These are phyloP conservation scores for Streptopelia turtur DNA, from an alignment of 2,797 vertebrate genomes.

Conservation along the genomic window DNA sequence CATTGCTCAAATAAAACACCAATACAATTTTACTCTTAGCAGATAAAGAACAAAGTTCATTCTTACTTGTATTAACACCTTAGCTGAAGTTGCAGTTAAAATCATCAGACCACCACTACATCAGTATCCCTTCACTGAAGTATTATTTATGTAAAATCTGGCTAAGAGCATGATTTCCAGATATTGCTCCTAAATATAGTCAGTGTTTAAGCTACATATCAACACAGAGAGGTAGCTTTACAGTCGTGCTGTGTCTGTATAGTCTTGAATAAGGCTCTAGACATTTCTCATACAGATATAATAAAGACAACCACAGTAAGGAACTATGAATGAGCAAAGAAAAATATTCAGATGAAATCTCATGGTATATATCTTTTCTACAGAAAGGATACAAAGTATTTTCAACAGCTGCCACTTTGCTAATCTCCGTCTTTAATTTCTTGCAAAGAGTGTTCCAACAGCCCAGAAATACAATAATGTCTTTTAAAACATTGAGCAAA, in stretches of 20 bases:
- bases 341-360: not conserved
- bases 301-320: not conserved
- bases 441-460: not conserved
- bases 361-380: not conserved
- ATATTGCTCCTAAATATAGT: not conserved
- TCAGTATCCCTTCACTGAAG: not conserved
- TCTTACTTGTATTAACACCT: not conserved
- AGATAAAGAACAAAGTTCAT: not conserved
- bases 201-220: not conserved
- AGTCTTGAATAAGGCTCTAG: not conserved
- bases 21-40: not conserved
- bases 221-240: not conserved
- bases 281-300: not conserved
- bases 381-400: not conserved
- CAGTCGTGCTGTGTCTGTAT: not conserved
- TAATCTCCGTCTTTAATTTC: not conserved
- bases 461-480: not conserved
- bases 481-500: not conserved
- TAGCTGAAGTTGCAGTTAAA: not conserved
- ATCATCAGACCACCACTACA: not conserved
- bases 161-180: not conserved
- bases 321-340: not conserved
- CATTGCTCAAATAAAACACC: not conserved
- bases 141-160: not conserved
- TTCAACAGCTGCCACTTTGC: not conserved